Base-by-base conservation (phyloP, 2,797 vertebrate genomes). In the Oreochromis grahami region DNA sequence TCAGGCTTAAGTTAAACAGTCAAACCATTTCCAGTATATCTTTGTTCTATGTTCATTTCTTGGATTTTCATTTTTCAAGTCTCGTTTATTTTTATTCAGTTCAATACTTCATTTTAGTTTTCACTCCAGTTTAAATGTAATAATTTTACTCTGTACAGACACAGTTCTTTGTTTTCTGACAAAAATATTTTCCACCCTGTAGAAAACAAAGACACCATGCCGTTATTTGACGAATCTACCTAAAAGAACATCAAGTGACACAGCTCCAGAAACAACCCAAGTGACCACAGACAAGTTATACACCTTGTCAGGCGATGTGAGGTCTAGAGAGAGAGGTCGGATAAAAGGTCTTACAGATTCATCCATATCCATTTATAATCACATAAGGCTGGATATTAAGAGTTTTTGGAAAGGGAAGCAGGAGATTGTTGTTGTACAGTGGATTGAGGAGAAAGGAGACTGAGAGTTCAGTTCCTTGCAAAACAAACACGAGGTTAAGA, bases 211-310 rank as follows among this genome's bases (percentile, higher is more conserved):
- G 56, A 60, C 29, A 60, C 29, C 5, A 2, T 60, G 29, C 56
- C 56, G 1, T 34, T 60, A 34, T 60, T 60, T 60, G 0, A 0
- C 2, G 1, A 58, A 3, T 32, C 55, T 1, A 0, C 55, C 55
- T 58, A 0, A 58, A 58, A 58, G 26, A 58, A 58, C 14, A 0
- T 0, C 14, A 58, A 60, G 14, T 34, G 15, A 56, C 0, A 14
- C 8, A 56, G 53, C 26, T 56, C 53, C 53, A 58, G 56, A 19
- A 58, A 32, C 56, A 58, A 0, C 3, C 26, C 12, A 12, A 43
- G 41, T 5, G 41, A 43, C 41, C 41, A 13, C 41, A 43, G 41
- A 58, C 26, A 58, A 0, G 15, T 58, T 32, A 56, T 3, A 15
- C 24, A 56, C 0, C 53, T 53, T 24, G 52, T 14, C 52, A 34